Base-by-base conservation (phyloP, 2,113 vertebrate species). In the Castor canadensis region DNA sequence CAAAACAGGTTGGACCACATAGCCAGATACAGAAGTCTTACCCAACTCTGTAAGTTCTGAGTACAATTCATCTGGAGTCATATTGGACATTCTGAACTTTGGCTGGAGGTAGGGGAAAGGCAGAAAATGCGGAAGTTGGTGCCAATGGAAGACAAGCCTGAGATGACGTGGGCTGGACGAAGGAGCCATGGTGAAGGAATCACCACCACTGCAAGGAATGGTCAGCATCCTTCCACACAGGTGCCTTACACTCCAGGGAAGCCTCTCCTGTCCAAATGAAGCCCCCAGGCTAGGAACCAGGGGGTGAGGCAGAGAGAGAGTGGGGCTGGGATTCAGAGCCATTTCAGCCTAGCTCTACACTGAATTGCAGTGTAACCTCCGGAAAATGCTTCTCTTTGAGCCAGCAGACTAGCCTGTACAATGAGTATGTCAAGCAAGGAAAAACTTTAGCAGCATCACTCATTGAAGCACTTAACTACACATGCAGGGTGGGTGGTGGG, bases 81-180 rank as follows among this genome's bases (percentile, higher is more conserved):
- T 0, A 13, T 40, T 17, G 84, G 81, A 16, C 0, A 2, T 10
- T 30, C 54, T 32, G 9, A 5, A 40, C n/a, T 43, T 40, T 22
- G 38, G 86, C 84, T 43, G 1, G 49, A n/a, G 56, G 80, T 45
- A 2, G 38, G 43, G 56, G 38, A 77, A 35, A 82, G 38, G 32
- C 28, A 17, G 16, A 52, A 47, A 30, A 40, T 0, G 0, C 20
- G 66, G 28, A 40, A 85, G 58, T n/a, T 0, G 0, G 26, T 1
- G 28, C 16, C 1, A 0, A 56, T 43, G 49, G 1, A 19, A 54
- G 73, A 60, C 32, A 40, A 32, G 32, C 10, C 66, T 9, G 76
- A 49, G 86, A 54, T 0, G 38, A 20, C 6, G 54, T 2, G 17
- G 54, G 32, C 76, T 9, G 60, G 35, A 40, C 26, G 67, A n/a